Conservation (phyloP, 2,797 vertebrate genomes). For the Pantherophis alleghaniensis region DNA sequence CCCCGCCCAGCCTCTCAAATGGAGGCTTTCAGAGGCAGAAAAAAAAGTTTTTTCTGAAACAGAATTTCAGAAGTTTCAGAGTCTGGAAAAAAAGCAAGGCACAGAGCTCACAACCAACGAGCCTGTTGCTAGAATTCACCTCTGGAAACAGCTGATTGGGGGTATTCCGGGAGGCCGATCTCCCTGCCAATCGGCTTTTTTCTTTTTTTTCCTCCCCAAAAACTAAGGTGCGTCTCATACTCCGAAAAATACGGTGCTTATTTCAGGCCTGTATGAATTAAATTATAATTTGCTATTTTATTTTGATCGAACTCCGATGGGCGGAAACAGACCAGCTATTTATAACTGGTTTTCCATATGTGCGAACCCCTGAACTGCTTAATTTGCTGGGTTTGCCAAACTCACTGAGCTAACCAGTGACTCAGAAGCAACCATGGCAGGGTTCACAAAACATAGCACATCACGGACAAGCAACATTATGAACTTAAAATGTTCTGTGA, state of each 20-base stretch:
- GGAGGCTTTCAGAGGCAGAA: no score
- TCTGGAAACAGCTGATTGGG: no score
- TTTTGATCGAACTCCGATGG: neutral
- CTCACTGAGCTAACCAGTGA: neutral
- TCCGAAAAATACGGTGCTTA: neutral
- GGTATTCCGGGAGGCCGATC: no score
- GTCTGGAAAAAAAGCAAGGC: no score
- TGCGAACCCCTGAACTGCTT: neutral
- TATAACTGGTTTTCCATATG: neutral
- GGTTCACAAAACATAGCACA: neutral
- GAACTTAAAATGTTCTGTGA: neutral
- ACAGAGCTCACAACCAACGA: no score
- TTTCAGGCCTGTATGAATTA: neutral
- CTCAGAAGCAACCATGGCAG: neutral
- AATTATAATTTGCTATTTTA: neutral
- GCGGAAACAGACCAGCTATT: neutral
- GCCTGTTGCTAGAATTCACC: no score
- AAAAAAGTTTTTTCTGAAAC: no score
- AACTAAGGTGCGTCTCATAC: no score
- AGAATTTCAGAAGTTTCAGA: no score
- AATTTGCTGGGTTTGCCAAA: neutral
- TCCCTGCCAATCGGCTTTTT: no score
- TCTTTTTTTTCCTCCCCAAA: no score
- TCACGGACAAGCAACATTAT: neutral
- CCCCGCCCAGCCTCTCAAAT: no score